Conservation (phyloP, 2,113 vertebrate genomes). For the Dipodomys stephensi region DNA sequence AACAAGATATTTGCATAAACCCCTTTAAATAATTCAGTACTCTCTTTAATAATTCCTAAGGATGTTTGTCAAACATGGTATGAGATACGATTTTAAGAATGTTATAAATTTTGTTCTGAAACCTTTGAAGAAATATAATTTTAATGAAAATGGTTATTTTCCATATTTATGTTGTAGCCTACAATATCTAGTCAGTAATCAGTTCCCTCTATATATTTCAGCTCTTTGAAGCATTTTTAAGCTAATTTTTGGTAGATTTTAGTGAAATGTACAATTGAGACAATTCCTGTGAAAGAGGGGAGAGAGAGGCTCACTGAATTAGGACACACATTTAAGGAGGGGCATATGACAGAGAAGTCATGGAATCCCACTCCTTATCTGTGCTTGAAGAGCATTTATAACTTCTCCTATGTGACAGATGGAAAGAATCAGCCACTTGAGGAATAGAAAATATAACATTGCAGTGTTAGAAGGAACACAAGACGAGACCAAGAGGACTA, state of each 20-base stretch:
- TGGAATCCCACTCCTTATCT: too few relatives aligned
- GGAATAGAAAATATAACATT: not conserved
- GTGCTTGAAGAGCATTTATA: not conserved
- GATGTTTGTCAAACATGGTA: not conserved
- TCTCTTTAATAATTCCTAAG: not conserved
- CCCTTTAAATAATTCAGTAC: not conserved
- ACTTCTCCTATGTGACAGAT: not conserved
- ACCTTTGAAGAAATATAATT: not conserved
- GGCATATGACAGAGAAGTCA: not conserved
- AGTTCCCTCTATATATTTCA: not conserved
- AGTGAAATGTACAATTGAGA: not conserved
- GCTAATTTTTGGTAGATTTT: not conserved
- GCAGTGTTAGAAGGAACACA: not conserved
- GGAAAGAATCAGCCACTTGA: accelerated
- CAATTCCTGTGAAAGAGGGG: not conserved
- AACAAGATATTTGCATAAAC: not conserved
- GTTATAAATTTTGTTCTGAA: not conserved
- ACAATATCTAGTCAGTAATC: not conserved
- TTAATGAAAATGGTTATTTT: not conserved
- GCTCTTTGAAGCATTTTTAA: not conserved
- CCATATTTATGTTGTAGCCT: not conserved
- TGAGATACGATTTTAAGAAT: not conserved
- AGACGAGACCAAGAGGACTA: accelerated
- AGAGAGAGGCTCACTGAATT: not conserved
- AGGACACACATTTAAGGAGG: accelerated